These are phyloP conservation scores for Cheilosia soror DNA, from an alignment of 2,888 invertebrate genomes.

Conservation along the genomic window DNA sequence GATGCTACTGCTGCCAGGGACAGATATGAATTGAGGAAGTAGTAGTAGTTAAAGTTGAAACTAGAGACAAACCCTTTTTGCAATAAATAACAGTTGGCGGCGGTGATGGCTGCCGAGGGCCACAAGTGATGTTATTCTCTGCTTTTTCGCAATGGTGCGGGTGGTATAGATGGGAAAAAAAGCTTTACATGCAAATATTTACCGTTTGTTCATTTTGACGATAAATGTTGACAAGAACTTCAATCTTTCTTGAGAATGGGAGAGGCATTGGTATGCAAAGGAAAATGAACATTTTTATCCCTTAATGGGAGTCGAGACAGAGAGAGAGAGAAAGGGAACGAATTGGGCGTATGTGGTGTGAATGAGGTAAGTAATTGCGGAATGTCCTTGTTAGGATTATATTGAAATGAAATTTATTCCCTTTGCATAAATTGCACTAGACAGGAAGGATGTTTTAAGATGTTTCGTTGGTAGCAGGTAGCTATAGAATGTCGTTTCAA, in stretches of 20 bases:
- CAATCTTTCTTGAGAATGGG: slow-evolving; percentile 59
- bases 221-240: slow-evolving; percentile 74
- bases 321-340: background rate
- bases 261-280: background rate
- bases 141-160: background rate
- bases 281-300: slow-evolving; percentile 4
- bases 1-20: slow-evolving; percentile 54
- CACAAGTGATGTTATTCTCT: slow-evolving; percentile 44
- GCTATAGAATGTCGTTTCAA: slow-evolving; percentile 21
- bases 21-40: slow-evolving; percentile 70
- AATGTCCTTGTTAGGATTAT: slow-evolving; percentile 71
- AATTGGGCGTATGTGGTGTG: slow-evolving; percentile 62
- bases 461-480: slow-evolving; percentile 22
- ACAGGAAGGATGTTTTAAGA: slow-evolving; percentile 56
- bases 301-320: background rate
- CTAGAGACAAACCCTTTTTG: slow-evolving; percentile 67
- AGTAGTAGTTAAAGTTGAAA: slow-evolving; percentile 70
- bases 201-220: slow-evolving; percentile 75
- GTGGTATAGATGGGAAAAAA: slow-evolving; percentile 17
- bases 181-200: slow-evolving; percentile 72
- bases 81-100: slow-evolving; percentile 64
- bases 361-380: slow-evolving; percentile 73
- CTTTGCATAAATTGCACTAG: slow-evolving; percentile 57
- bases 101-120: background rate
- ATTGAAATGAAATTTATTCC: slow-evolving; percentile 73